Base-by-base conservation (phyloP, 2,888 invertebrate genomes). In the Nipponacmea schrenckii region DNA sequence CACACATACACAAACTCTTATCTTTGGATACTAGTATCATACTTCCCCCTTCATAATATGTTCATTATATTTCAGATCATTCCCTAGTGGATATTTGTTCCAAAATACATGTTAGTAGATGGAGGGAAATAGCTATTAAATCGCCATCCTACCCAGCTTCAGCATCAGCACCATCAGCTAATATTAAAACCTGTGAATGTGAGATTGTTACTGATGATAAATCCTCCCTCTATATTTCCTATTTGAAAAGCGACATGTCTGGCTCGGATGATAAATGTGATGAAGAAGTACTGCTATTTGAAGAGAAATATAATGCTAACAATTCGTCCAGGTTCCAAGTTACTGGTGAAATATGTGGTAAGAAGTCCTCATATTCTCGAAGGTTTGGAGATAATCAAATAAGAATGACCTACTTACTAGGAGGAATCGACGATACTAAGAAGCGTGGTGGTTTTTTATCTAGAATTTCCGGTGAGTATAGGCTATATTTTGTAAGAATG, bases 81-180 rank as follows among this genome's bases (percentile, higher is more conserved):
- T 69, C 69, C 17, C 50, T 46, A 39, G 26, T 64, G 31, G 64
- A 62, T 20, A 64, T 69, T 14, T 69, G 69, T 48, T 44, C 64
- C 39, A 48, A 27, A 27, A 27, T 64, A 45, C 46, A 64, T 27
- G 48, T 50, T 48, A 31, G 69, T 46, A 46, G 63, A 15, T 26
- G 26, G 46, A 64, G 31, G 15, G 48, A 48, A 17, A 64, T 64
- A 31, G 31, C 64, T 50, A 50, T 69, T 69, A 64, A 63, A 26
- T 69, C 69, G 3, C 69, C 69, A 48, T 64, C 62, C 7, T 69
- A 64, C 48, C 69, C 69, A 69, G 44, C 50, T 8, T 39, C 27
- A 4, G 27, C 69, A 17, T 31, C 31, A 10, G 64, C 24, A 20
- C 24, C 31, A 20, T 63, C 26, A n/a, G 50, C 50, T 27, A 50